These are phyloP conservation scores for Melinaea marsaeus DNA, from an alignment of 2,888 invertebrate species.

Conservation along the genomic window DNA sequence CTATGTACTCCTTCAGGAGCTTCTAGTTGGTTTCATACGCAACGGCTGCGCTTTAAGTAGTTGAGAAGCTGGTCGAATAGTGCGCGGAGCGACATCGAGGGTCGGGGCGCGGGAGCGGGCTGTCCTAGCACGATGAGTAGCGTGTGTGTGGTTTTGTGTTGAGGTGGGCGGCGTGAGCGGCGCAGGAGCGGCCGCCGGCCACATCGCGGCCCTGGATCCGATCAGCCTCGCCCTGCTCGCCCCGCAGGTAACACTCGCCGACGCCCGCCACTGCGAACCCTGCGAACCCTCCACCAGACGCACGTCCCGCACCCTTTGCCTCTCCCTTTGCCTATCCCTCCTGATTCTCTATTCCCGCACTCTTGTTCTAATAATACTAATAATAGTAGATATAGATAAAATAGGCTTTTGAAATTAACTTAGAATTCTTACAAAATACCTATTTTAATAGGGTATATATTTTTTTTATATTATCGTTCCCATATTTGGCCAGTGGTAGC, in stretches of 20 bases:
- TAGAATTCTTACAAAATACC: slow-evolving; percentile 6
- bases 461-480: slow-evolving; percentile 31
- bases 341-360: slow-evolving; percentile 14
- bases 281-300: slow-evolving; percentile 27
- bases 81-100: slow-evolving; percentile 56
- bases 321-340: slow-evolving; percentile 15
- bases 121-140: slow-evolving; percentile 72
- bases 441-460: not conserved
- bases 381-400: not conserved
- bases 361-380: slow-evolving; percentile 7
- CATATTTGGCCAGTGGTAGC: slow-evolving; percentile 64
- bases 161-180: slow-evolving; percentile 80
- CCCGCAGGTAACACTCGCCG: slow-evolving; percentile 67
- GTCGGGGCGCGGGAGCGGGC: slow-evolving; percentile 42
- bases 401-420: not conserved
- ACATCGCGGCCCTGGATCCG: slow-evolving; percentile 78
- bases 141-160: slow-evolving; percentile 78
- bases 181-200: slow-evolving; percentile 75
- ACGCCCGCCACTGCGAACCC: slow-evolving; percentile 50
- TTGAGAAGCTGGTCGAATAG: slow-evolving; percentile 29
- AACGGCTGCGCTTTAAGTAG: slow-evolving; percentile 32
- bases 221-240: slow-evolving; percentile 76
- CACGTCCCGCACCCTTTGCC: slow-evolving; percentile 32
- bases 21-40: slow-evolving; percentile 35
- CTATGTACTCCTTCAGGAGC: slow-evolving; percentile 40